Evolutionary conservation across 2,113 vertebrate species (phyloP), one percentile per base, ranked within the genome.

Genomic region (Orientallactaga bullata): DNA sequence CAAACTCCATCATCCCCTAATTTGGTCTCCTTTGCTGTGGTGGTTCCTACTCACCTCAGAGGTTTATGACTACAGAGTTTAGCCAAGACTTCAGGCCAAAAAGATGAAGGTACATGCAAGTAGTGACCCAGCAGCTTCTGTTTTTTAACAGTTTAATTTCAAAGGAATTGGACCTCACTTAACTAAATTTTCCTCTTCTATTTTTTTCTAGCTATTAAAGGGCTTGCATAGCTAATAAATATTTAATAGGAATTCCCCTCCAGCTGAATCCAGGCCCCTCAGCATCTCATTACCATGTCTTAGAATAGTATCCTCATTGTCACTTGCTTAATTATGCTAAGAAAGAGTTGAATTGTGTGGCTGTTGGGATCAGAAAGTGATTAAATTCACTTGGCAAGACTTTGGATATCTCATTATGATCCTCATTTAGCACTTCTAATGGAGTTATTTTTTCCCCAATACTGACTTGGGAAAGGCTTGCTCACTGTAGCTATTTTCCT

Each of bases 311-410:
- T 98, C 98, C 95, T 98, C 97, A 98, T 98, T 98, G 98, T 98
- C 98, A 98, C 97, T 98, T 98, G 97, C 98, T 99, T 99, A 99
- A 99, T 99, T 99, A 99, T 98, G 97, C 97, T 97, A 98, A 98
- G 98, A 98, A 98, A 98, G 97, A 98, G 97, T 98, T 98, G 97
- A 98, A 98, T 97, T 96, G 98, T 98, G 96, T 98, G 98, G 98
- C 98, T 98, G 97, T 97, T 98, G 98, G 98, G 98, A 98, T 98
- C 96, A 98, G 97, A 98, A 98, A 99, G 97, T 98, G 98, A 99
- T 99, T 99, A 99, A 98, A 98, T 98, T 98, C 98, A 97, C 93
- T 98, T 98, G 98, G 98, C 98, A 98, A 98, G 98, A 97, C 98
- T 98, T 98, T 97, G 97, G 98, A 95, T 98, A 98, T 98, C 97